phyloP scores from a whole-genome alignment of 2,888 invertebrate species.

The Tetramorium bicarinatum region DNA sequence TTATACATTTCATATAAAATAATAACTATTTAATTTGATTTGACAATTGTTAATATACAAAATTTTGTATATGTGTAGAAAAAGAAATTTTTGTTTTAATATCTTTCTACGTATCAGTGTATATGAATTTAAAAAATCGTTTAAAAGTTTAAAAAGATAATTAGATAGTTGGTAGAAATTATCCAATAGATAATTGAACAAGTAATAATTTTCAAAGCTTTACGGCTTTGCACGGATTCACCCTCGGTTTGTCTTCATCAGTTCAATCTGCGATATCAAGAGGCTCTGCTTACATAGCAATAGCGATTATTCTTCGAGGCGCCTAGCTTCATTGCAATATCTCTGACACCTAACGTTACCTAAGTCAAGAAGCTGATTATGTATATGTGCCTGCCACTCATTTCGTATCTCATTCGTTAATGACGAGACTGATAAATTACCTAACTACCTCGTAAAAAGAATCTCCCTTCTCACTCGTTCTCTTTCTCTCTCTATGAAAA shows the following conservation, averaged over 20 bases:
- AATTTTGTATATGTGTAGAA: background rate
- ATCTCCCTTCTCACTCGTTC: background rate
- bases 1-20: background rate
- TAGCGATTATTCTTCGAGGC: conserved; percentile 70
- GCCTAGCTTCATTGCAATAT: conserved; percentile 67
- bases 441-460: conserved; percentile 13
- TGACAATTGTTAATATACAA: background rate
- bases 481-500: background rate
- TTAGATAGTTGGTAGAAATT: background rate
- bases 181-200: background rate
- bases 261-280: conserved; percentile 58
- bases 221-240: conserved; percentile 63
- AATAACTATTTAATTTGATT: background rate
- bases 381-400: conserved; percentile 19
- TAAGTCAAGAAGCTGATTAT: conserved; percentile 27
- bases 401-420: conserved; percentile 68
- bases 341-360: conserved; percentile 68
- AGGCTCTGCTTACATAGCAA: conserved; percentile 47
- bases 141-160: background rate
- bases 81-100: background rate
- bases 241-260: conserved; percentile 65
- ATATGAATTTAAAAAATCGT: background rate
- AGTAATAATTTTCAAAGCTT: conserved; percentile 2
- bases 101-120: background rate
- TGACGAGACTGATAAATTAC: conserved; percentile 60